Base-by-base conservation (phyloP, 2,888 invertebrate species). In the Hydriomena furcata region DNA sequence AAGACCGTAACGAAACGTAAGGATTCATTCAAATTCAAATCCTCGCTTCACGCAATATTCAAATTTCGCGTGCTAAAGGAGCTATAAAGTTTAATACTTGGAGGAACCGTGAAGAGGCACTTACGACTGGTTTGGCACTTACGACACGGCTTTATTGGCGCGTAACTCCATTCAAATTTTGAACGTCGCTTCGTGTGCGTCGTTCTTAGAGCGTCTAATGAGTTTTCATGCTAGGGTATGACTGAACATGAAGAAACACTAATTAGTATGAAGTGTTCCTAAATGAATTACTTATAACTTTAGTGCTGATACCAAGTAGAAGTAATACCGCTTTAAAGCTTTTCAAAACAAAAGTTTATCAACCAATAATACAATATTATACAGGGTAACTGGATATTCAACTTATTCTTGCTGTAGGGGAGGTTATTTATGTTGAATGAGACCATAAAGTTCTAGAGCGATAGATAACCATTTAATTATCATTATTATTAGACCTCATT, bases 1-100 rank as follows among this genome's bases (percentile, higher is more conserved):
- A 42, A 42, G 36, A 25, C 58, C 56, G 58, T 54, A 43, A 32
- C 54, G 43, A 58, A 54, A 44, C 27, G 23, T 53, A 42, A 45
- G 42, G 43, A 47, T 58, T 64, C 63, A 71, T 68, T 66, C 62
- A 69, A 58, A 67, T 44, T 42, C 10, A 40, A 43, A 60, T 54
- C 52, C 45, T 36, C 58, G 47, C 30, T 75, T 72, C 67, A 58
- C 70, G 68, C 66, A 71, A 72, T 69, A 76, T 78, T 77, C 66
- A 73, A 79, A 79, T 74, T 76, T 72, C 53, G 71, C 72, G 73
- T 73, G 72, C 66, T 74, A 74, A 77, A 78, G 75, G 62, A 74
- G 79, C 74, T 67, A 76, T 82, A 78, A 81, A 77, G 63, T 48
- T 63, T 66, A 71, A 73, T 73, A 73, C 79, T 65, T 58, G 58